Base-by-base conservation (phyloP, 2,113 vertebrate genomes). In the Ameiurus melas region DNA sequence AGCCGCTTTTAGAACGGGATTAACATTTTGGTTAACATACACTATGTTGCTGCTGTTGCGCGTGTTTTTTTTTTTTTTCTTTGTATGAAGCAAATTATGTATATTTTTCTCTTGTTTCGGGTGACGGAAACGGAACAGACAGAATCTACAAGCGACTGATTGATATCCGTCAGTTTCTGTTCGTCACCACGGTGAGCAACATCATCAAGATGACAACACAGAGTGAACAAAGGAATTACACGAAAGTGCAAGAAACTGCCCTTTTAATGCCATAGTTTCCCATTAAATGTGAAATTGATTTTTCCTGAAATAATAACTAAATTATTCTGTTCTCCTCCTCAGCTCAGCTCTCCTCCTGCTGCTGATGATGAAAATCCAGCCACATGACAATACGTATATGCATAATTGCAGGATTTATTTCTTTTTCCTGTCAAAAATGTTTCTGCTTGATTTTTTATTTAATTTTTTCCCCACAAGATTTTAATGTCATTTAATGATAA, bases 311-410 rank as follows among this genome's bases (percentile, higher is more conserved):
- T 5, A 80, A 47, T 47, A 57, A 57, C 20, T 9, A 30, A 81
- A 81, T 81, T 25, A 82, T 82, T 60, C 30, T 12, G 30, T 20
- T 36, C 79, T 78, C 5, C 43, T 27, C 75, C 27, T 78, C 47
- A n/a, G 75, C 25, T 53, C 25, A 53, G 22, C 71, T 22, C 77
- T 75, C 75, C 43, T 78, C 73, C 22, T 77, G 33, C 70, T 55
- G 27, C 78, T 57, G 27, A n/a, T 57, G 79, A 33, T 36, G 27
- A 58, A 82, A 60, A 58, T 57, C 78, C 30, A 57, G 53, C 20
- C 78, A 81, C 53, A 58, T 82, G 79, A 82, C 55, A 55, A 70
- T 84, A 53, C 53, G 33, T 85, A 85, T 71, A 71, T 85, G 66
- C 51, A 85, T 70, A 71, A 33, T 5, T 84, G 64, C 39, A 70